Conservation (phyloP, 2,797 vertebrate genomes). For the Sebastes oblongus region DNA sequence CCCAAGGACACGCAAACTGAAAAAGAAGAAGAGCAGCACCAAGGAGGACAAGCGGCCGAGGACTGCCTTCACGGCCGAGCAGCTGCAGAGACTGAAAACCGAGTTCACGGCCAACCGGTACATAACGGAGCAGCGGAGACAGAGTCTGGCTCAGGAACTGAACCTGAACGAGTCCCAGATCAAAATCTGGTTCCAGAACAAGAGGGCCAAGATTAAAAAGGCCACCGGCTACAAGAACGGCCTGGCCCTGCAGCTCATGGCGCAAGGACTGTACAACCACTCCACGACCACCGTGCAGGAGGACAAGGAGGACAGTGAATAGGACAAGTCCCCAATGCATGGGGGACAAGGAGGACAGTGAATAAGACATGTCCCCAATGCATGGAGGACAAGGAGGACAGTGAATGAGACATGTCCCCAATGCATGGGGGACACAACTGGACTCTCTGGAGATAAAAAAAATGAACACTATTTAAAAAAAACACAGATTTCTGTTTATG, state of each 20-base stretch:
- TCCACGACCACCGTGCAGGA: constrained; percentile 96
- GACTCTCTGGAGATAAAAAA: constrained; percentile 43
- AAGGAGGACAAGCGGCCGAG: constrained; percentile 97
- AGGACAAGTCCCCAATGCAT: not conserved
- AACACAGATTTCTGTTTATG: constrained; percentile 89
- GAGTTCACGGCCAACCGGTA: constrained; percentile 97
- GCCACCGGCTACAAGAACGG: constrained; percentile 94
- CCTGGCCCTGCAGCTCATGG: constrained; percentile 96
- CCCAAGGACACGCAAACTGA: constrained; percentile 96
- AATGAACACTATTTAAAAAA: constrained; percentile 85
- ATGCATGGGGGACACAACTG: not conserved
- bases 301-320: constrained; percentile 92
- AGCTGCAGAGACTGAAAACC: constrained; percentile 96
- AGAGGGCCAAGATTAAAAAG: constrained; percentile 97
- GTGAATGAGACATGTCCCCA: too few species aligned
- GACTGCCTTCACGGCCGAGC: constrained; percentile 96
- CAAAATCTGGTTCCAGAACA: constrained; percentile 99
- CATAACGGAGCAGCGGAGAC: constrained; percentile 97
- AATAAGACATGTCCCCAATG: constrained; percentile 61
- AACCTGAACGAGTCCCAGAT: constrained; percentile 98
- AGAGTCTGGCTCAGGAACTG: constrained; percentile 94
- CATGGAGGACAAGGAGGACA: too few species aligned
- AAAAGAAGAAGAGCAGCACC: constrained; percentile 95
- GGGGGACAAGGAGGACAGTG: constrained; percentile 96
- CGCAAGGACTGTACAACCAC: constrained; percentile 99